Evolutionary conservation across 2,113 vertebrate genomes (phyloP).

Genomic region (Proteles cristata): DNA sequence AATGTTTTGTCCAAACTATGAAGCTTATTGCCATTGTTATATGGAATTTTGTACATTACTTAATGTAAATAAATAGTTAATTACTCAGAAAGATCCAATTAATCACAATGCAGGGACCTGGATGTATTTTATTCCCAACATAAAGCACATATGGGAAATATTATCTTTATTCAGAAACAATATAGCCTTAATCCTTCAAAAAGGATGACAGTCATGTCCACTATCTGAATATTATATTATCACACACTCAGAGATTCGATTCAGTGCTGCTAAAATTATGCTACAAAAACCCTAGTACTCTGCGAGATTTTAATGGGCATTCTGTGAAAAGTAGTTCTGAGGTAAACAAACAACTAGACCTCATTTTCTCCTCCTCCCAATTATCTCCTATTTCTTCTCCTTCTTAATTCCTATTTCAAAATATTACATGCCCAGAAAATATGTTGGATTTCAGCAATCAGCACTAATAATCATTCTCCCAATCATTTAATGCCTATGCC

Average conservation of each 20-base stretch:
- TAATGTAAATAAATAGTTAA: conserved; percentile 26
- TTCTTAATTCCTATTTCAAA: background rate
- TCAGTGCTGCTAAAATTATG: background rate
- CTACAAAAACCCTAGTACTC: background rate
- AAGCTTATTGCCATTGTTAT: background rate
- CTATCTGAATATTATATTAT: background rate
- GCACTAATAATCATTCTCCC: background rate
- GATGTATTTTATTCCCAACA: background rate
- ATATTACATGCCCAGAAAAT: background rate
- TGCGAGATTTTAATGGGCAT: background rate
- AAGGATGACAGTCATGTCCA: background rate
- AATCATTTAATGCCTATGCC: background rate
- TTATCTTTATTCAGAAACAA: conserved; percentile 16
- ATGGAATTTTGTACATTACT: background rate
- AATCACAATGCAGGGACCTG: background rate
- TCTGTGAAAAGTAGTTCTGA: background rate
- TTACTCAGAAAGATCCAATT: background rate
- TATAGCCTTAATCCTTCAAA: conserved; percentile 1
- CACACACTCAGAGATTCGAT: background rate
- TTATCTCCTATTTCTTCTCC: background rate
- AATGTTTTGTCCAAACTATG: background rate
- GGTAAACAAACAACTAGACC: background rate
- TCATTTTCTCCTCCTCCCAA: background rate
- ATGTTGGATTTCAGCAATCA: background rate
- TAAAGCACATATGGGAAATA: background rate